Evolutionary conservation across 2,888 invertebrate genomes (phyloP), one percentile per base, ranked within the genome.

Genomic region (Subacronicta megacephala): DNA sequence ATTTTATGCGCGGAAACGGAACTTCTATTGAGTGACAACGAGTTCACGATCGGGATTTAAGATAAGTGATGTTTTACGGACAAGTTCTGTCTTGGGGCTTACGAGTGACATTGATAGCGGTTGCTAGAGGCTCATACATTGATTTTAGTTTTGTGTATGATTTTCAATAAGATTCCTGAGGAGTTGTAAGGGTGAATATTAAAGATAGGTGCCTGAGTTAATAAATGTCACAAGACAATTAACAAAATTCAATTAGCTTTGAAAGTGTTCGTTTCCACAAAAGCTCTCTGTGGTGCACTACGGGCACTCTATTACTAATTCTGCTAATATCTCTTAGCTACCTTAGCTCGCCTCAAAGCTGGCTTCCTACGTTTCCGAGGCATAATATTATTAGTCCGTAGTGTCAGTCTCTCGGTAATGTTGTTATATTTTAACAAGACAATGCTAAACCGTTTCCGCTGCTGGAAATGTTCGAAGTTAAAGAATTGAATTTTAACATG

Each of bases 1-100:
- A 68, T 66, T 62, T 65, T 63, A 70, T 70, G 70, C 62, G 61
- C 49, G 51, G 58, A 61, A 64, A 64, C 49, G 59, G 47, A 56
- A 58, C 52, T 51, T 46, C 50, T 55, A 57, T 57, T 62, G 57
- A 49, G 54, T 45, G 52, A 61, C 53, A 61, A 58, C 62, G 63
- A 70, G 63, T 52, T 65, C 49, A 57, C 45, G 61, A 67, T 66
- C 53, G 45, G 43, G 40, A 57, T 54, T 51, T 35, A 26, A 26
- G 61, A 64, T 65, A 55, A 57, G 52, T 44, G 55, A 68, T 47
- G 56, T 61, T 51, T 40, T 49, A 42, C 64, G 38, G 41, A 55
- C 55, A 23, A 29, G 33, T 50, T 45, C 12, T 17, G 43, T 38
- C 16, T 41, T 9, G 20, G 29, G 18, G 38, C 36, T 59, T 13